Evolutionary conservation across 1,140 invertebrate genomes (phyloP).

Genomic region (Saccostrea glomerata): DNA sequence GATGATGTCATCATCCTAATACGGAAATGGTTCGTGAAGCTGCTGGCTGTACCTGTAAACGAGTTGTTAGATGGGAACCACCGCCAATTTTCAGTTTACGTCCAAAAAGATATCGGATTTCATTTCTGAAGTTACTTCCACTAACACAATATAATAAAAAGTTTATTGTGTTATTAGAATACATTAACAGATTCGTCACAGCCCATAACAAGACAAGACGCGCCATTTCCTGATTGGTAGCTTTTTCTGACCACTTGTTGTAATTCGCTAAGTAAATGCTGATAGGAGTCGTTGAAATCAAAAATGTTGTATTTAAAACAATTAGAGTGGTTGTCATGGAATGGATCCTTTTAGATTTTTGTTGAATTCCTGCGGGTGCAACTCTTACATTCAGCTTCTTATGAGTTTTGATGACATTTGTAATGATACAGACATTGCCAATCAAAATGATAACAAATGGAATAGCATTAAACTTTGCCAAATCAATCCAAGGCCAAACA

Average conservation of each 20-base stretch:
- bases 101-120: slow-evolving; percentile 35
- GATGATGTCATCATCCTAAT: too few relatives aligned
- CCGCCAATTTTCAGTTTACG: not conserved
- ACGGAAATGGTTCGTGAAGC: not conserved
- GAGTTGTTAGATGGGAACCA: not conserved
- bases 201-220: slow-evolving; percentile 49
- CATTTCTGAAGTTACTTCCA: slow-evolving; percentile 48
- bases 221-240: not conserved
- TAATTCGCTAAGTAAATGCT: slow-evolving; percentile 60
- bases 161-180: slow-evolving; percentile 53
- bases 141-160: slow-evolving; percentile 52
- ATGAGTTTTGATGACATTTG: not conserved
- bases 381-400: not conserved
- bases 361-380: not conserved
- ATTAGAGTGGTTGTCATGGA: slow-evolving; percentile 65
- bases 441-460: slow-evolving; percentile 60
- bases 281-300: slow-evolving; percentile 63
- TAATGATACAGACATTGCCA: slow-evolving; percentile 50
- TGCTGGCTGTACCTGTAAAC: not conserved
- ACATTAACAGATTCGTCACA: slow-evolving; percentile 51
- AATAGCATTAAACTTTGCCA: slow-evolving; percentile 59
- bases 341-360: not conserved
- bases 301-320: slow-evolving; percentile 59
- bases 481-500: slow-evolving; percentile 67
- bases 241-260: slow-evolving; percentile 35